Evolutionary conservation across 2,113 vertebrate genomes (phyloP), one percentile per base, ranked within the genome.

Genomic region (Chlorocebus sabaeus): DNA sequence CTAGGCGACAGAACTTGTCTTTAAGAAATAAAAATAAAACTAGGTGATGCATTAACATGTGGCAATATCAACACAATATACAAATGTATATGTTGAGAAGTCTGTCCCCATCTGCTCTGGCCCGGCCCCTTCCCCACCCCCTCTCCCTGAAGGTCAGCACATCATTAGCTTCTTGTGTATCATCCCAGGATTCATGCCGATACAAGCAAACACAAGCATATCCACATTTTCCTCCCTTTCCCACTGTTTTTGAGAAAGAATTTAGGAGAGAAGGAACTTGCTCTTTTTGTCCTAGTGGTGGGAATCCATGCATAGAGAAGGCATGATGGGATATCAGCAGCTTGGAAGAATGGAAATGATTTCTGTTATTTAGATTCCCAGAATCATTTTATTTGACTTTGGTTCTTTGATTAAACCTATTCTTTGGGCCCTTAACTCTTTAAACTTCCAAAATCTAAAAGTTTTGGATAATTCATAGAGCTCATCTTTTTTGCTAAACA

Each of bases 391-490:
- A 50, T 79, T 90, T 89, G 30, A 57, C 27, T 67, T 89, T 68
- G 25, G 35, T 79, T 95, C 43, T 83, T 92, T 48, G 20, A 40
- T 86, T 90, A 73, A 82, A 94, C 23, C 79, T 85, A 22, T 83
- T 93, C 85, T 87, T 72, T 76, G 35, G 13, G 25, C 10, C 30
- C 32, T 87, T 91, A 32, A 48, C 81, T 97, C 70, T 87, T 88
- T 48, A 96, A 64, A 79, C 8, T 67, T 96, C 30, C n/a, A 23
- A 95, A 95, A 80, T 92, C 35, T 68, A 80, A 70, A 64, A 70
- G 73, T 73, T 96, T 88, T 93, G 89, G 38, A 72, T 88, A 43
- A 81, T 90, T 93, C 76, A 80, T 27, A 45, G 5, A 75, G 67
- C 35, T 93, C 30, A 13, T 55, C 18, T 84, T 61, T 83, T n/a